phyloP scores from a whole-genome alignment of 2,113 vertebrate genomes.

The Aspidoscelis tigris region DNA sequence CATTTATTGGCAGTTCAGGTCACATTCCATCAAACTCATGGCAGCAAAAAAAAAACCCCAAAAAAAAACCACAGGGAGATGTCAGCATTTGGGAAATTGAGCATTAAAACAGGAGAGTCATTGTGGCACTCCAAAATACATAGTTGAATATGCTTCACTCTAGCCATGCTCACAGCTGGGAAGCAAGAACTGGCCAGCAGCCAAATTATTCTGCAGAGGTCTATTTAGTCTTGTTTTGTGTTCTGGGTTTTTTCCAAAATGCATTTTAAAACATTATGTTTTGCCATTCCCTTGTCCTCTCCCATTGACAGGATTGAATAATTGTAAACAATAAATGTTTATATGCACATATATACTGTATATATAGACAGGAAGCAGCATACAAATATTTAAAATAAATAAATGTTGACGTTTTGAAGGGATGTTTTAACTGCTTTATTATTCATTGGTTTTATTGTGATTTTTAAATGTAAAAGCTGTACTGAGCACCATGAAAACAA shows the following conservation, averaged over 20 bases:
- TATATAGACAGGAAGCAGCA: too few species aligned
- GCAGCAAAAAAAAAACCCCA: constrained; percentile 13
- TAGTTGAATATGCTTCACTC: neutral
- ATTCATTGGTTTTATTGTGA: too few species aligned
- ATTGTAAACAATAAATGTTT: too few species aligned
- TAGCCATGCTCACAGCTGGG: neutral
- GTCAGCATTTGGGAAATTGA: neutral
- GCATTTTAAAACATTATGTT: constrained; percentile 29
- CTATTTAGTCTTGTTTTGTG: neutral
- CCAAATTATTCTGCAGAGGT: neutral
- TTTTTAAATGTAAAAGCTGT: too few species aligned
- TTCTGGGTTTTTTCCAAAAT: neutral
- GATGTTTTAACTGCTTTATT: too few species aligned
- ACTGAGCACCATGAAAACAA: too few species aligned
- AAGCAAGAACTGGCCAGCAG: neutral
- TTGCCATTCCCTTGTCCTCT: constrained; percentile 1
- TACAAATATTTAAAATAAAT: too few species aligned
- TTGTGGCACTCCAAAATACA: neutral
- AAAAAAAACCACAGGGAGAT: constrained; percentile 17
- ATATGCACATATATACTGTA: too few species aligned
- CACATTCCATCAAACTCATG: constrained; percentile 24
- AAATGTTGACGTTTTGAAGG: too few species aligned
- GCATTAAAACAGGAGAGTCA: constrained; percentile 13
- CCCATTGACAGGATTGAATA: too few species aligned
- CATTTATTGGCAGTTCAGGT: neutral